Conservation (phyloP, 2,888 invertebrate species). For the Neelides folsomi region DNA sequence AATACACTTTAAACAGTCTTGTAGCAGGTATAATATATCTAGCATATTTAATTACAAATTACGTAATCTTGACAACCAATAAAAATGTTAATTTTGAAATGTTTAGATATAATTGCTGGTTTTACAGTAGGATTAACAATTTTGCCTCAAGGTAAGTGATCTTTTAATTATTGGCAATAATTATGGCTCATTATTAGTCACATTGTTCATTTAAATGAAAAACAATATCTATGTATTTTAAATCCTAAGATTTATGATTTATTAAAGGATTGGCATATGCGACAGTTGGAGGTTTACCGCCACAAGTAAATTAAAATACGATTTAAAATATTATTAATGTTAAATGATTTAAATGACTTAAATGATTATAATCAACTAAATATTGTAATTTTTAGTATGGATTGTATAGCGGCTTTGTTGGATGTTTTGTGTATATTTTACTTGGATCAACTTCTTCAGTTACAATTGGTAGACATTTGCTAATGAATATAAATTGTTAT, state of each 20-base stretch:
- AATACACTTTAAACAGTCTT: constrained; percentile 25
- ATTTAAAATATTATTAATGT: too few species aligned
- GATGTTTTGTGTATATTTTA: constrained; percentile 32
- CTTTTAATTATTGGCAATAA: background rate
- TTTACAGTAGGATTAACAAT: constrained; percentile 30
- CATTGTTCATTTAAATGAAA: too few species aligned
- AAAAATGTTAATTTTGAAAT: too few species aligned
- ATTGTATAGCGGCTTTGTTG: constrained; percentile 29
- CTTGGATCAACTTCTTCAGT: constrained; percentile 28
- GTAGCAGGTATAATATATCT: constrained; percentile 1
- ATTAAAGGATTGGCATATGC: constrained; percentile 25
- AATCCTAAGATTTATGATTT: too few species aligned
- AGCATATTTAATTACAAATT: too few species aligned
- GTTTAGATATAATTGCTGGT: constrained; percentile 26
- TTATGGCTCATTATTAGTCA: too few species aligned
- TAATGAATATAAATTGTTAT: background rate
- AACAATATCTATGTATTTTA: too few species aligned
- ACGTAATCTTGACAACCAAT: too few species aligned
- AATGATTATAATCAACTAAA: too few species aligned
- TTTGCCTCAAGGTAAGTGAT: constrained; percentile 19
- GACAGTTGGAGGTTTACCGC: constrained; percentile 19
- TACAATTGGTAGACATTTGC: constrained; percentile 10
- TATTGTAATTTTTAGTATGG: constrained; percentile 15
- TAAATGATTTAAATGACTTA: background rate
- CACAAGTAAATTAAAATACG: constrained; percentile 18